Evolutionary conservation across 2,797 vertebrate genomes (phyloP).

Genomic region (Anas bernieri): DNA sequence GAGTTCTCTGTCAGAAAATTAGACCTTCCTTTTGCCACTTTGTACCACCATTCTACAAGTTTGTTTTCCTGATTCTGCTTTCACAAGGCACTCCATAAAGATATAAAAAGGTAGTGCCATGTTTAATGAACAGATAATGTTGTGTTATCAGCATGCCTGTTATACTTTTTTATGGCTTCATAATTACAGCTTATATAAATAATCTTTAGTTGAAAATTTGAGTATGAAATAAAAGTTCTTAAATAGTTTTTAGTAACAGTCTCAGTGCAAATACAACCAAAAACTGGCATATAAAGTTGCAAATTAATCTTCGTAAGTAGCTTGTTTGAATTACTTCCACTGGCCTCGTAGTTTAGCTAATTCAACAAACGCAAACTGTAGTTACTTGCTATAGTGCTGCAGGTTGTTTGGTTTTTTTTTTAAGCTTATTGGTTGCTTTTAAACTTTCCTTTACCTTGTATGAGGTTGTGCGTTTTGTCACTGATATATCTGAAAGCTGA

Average conservation of each 20-base stretch:
- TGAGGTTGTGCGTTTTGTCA: fast-evolving
- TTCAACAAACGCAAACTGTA: not conserved
- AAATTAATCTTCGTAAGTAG: not conserved
- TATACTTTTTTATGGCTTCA: not conserved
- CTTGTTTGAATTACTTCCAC: not conserved
- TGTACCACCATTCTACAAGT: fast-evolving
- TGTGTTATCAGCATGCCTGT: not conserved
- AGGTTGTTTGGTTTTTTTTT: too few species aligned
- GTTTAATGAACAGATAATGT: not conserved
- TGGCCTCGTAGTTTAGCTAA: not conserved
- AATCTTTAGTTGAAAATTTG: not conserved
- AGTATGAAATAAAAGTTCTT: not conserved
- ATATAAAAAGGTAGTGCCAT: not conserved
- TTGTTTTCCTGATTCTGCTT: not conserved
- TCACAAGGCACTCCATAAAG: not conserved
- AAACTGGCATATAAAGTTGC: not conserved
- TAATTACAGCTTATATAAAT: not conserved
- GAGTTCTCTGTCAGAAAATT: not conserved
- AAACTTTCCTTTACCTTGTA: not conserved
- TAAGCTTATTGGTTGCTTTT: too few species aligned
- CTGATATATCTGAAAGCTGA: not conserved
- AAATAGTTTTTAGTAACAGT: not conserved
- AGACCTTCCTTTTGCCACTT: not conserved
- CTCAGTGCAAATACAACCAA: not conserved
- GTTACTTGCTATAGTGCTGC: not conserved